Evolutionary conservation across 1,140 invertebrate species (phyloP).

Genomic region (Venturia canescens): DNA sequence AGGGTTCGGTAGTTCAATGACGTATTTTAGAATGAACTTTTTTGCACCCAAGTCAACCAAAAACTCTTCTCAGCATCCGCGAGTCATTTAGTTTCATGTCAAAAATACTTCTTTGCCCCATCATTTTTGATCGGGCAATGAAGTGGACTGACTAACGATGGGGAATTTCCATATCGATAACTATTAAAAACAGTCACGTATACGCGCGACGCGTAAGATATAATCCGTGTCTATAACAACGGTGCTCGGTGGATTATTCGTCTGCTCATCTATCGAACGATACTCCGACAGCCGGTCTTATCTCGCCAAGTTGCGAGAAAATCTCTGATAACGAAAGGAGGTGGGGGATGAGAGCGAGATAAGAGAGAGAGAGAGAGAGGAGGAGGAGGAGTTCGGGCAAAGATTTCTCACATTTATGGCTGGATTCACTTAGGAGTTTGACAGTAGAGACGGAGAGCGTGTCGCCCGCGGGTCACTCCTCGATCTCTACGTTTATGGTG

Average conservation of each 20-base stretch:
- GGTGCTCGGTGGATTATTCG: background rate
- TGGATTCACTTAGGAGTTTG: background rate
- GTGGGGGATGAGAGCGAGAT: background rate
- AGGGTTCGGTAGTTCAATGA: too few relatives aligned
- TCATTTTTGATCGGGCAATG: too few relatives aligned
- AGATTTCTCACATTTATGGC: background rate
- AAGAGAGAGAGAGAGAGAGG: background rate
- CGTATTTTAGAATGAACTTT: too few relatives aligned
- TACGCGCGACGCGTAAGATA: background rate
- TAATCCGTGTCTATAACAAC: background rate
- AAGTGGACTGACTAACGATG: too few relatives aligned
- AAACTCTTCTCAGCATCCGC: too few relatives aligned
- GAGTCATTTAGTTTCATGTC: too few relatives aligned
- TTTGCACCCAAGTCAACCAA: too few relatives aligned
- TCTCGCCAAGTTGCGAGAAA: slow-evolving; percentile 8
- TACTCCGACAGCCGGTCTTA: background rate
- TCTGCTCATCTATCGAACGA: background rate
- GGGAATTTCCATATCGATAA: too few relatives aligned
- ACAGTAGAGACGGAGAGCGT: background rate
- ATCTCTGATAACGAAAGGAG: slow-evolving; percentile 3
- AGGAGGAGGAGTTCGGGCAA: background rate
- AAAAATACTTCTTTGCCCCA: too few relatives aligned
- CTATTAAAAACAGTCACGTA: background rate
- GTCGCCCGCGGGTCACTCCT: background rate
- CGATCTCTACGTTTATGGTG: background rate